These are phyloP conservation scores for Panorpa germanica DNA, from an alignment of 2,888 invertebrate genomes.

Conservation along the genomic window DNA sequence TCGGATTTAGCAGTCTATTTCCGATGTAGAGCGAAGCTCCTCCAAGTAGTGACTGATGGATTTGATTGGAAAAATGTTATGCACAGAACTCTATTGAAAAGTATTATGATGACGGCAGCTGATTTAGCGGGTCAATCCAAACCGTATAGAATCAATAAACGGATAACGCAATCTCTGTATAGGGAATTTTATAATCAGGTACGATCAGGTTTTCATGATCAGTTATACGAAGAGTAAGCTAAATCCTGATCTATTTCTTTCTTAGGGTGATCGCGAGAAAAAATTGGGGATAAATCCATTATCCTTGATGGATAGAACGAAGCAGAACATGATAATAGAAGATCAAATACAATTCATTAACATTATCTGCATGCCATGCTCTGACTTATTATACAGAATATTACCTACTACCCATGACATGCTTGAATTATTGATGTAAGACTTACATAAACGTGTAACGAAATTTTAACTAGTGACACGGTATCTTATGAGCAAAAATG, in stretches of 20 bases:
- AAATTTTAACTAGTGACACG: too few species aligned
- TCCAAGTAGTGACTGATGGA: constrained; percentile 27
- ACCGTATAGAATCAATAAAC: constrained; percentile 32
- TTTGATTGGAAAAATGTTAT: constrained; percentile 29
- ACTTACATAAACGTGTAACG: too few species aligned
- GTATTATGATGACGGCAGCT: constrained; percentile 37
- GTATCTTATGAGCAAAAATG: too few species aligned
- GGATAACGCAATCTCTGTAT: constrained; percentile 20
- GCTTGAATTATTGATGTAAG: too few species aligned
- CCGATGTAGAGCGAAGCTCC: constrained; percentile 29
- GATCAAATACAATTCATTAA: constrained; percentile 43
- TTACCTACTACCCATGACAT: constrained; percentile 32
- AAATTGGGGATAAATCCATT: constrained; percentile 35
- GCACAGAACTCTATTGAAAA: constrained; percentile 33
- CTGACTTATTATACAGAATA: constrained; percentile 28
- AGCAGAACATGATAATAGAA: constrained; percentile 33
- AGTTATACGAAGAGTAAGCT: too few species aligned
- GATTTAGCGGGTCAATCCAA: constrained; percentile 40
- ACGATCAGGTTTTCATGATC: too few species aligned
- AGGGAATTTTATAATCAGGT: constrained; percentile 22
- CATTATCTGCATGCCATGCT: constrained; percentile 36
- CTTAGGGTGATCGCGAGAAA: constrained; percentile 41
- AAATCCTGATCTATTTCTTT: too few species aligned
- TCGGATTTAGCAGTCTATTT: constrained; percentile 39
- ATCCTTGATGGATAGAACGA: constrained; percentile 41